These are phyloP conservation scores for rat (Rattus norvegicus) DNA, from an alignment of 2,113 vertebrate species.

Conservation along the genomic window GRCr8 NC_086020.1:224439001-224439500, in stretches of 20 bases:
- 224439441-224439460: neutral
- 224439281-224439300: neutral
- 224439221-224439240: too few relatives aligned
- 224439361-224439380: neutral
- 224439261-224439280: neutral
- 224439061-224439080: too few relatives aligned
- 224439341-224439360: neutral
- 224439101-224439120: too few relatives aligned
- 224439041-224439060: too few relatives aligned
- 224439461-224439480: neutral
- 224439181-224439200: too few relatives aligned
- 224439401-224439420: neutral
- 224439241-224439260: neutral
- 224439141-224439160: too few relatives aligned
- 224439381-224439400: neutral
- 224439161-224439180: too few relatives aligned
- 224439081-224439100: too few relatives aligned
- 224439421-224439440: neutral
- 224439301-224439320: conserved; percentile 27
- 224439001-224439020: too few relatives aligned
- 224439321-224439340: neutral
- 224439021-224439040: too few relatives aligned
- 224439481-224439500: neutral
- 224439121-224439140: too few relatives aligned
- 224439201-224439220: too few relatives aligned